Percentiles rank a stretch among this genome's conserved stretches.
phyloP scores from a whole-genome alignment of 1,140 invertebrate genomes.

The Drosophila kikkawai region DNA sequence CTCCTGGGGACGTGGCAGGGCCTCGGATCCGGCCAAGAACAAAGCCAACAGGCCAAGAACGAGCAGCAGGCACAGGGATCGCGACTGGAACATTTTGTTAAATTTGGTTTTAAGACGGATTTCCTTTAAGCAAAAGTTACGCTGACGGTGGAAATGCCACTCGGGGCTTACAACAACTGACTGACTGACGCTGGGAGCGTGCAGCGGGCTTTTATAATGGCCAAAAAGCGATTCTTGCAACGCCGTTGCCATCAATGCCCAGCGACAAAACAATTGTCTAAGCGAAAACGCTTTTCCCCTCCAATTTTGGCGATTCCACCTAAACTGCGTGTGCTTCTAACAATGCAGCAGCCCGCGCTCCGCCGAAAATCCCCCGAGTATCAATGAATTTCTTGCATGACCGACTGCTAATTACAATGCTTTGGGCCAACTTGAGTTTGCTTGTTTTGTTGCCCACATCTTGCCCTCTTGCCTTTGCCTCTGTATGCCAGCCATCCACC shows the following conservation, averaged over 20 bases:
- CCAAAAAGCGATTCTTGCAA: conserved; percentile 69
- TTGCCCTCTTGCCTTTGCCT: conserved; percentile 10
- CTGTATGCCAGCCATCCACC: conserved; percentile 1
- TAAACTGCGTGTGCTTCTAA: conserved; percentile 66
- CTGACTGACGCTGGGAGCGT: conserved; percentile 66
- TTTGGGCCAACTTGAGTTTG: conserved; percentile 50
- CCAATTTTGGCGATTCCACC: conserved; percentile 62
- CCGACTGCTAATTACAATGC: conserved; percentile 81
- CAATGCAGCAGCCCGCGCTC: conserved; percentile 42
- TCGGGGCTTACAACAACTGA: conserved; percentile 66
- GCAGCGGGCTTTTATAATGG: conserved; percentile 73
- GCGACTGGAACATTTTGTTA: conserved; percentile 57
- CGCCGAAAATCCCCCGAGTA: conserved; percentile 31
- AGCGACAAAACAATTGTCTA: conserved; percentile 82
- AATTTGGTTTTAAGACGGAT: conserved; percentile 4
- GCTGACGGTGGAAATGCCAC: conserved; percentile 62
- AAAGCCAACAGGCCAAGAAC: conserved; percentile 51
- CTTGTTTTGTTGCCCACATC: conserved; percentile 36
- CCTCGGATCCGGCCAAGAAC: conserved; percentile 37
- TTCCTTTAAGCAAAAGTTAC: conserved; percentile 6
- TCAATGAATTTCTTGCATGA: conserved; percentile 84
- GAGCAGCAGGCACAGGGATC: conserved; percentile 51
- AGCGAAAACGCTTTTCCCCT: conserved; percentile 52
- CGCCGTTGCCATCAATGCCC: conserved; percentile 72
- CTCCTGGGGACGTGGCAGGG: conserved; percentile 64